phyloP scores from a whole-genome alignment of 2,113 vertebrate genomes.

The Conger conger region DNA sequence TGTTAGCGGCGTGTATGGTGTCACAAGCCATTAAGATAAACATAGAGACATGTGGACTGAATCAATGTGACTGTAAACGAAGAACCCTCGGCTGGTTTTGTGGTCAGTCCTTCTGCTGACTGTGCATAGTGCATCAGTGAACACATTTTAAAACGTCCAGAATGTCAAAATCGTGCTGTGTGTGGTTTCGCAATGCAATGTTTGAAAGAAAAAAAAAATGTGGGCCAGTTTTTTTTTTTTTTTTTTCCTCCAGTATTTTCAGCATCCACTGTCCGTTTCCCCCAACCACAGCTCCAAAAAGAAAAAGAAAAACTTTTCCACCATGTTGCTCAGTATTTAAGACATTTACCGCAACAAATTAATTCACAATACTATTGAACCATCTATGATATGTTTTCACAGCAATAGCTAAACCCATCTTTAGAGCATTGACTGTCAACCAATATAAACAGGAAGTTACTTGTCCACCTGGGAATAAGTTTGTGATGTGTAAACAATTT shows the following conservation, averaged over 20 bases:
- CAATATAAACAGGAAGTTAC: neutral
- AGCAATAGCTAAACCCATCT: neutral
- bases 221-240: neutral
- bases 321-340: neutral
- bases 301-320: neutral
- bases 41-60: neutral
- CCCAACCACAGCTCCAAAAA: neutral
- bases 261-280: neutral
- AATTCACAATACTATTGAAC: neutral
- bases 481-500: neutral
- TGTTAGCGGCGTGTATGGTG: neutral
- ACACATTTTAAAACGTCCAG: neutral
- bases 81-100: constrained; percentile 4
- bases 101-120: neutral
- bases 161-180: neutral
- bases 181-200: neutral
- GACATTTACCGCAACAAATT: neutral
- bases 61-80: neutral
- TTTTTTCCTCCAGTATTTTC: neutral
- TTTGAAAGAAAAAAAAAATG: no score
- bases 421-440: neutral
- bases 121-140: neutral
- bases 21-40: constrained; percentile 5
- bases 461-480: neutral
- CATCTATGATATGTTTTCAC: neutral